phyloP scores from a whole-genome alignment of 2,888 invertebrate species.

The Lithophane leautieri region DNA sequence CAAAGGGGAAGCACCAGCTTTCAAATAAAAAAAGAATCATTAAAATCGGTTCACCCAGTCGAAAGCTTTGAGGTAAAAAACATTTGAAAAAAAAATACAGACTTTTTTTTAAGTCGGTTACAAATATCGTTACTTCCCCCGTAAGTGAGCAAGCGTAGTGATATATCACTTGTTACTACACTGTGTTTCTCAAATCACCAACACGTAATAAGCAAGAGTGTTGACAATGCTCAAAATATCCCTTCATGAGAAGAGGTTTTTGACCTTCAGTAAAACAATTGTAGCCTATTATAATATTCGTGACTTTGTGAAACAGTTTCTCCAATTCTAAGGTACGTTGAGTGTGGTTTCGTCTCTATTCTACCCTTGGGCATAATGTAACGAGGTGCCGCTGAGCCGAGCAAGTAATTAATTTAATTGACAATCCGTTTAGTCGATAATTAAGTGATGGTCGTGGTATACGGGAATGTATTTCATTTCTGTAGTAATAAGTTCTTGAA shows the following conservation, averaged over 20 bases:
- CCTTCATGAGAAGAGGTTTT: not conserved
- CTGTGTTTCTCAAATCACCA: not conserved
- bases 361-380: conserved; percentile 40
- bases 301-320: conserved; percentile 2
- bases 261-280: not conserved
- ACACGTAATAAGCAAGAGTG: not conserved
- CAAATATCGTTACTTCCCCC: too few species aligned
- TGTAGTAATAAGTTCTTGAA: too few species aligned
- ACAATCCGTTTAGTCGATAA: conserved; percentile 39
- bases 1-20: too few species aligned
- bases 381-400: conserved; percentile 21
- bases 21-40: too few species aligned
- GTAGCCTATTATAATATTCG: conserved; percentile 22
- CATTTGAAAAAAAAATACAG: too few species aligned
- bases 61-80: too few species aligned
- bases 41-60: too few species aligned
- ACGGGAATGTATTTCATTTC: not conserved
- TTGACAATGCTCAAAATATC: not conserved
- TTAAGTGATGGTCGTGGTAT: conserved; percentile 9
- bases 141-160: too few species aligned
- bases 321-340: conserved; percentile 28
- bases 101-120: too few species aligned
- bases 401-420: conserved; percentile 47
- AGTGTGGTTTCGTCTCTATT: conserved; percentile 29
- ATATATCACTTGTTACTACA: not conserved